phyloP scores from a whole-genome alignment of 2,113 vertebrate genomes.

The Crotalus horridus region DNA sequence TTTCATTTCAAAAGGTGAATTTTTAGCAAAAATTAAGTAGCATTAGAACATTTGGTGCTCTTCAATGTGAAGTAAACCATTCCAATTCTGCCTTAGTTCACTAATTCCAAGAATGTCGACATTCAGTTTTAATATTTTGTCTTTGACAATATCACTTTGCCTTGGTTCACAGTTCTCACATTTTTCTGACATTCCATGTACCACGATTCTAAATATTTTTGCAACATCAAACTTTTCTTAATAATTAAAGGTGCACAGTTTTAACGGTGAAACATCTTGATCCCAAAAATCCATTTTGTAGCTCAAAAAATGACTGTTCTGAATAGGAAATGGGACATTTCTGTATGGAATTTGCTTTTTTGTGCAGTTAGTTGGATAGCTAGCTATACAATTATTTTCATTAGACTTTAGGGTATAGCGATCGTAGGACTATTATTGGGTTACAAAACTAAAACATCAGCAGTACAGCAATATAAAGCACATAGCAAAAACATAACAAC shows the following conservation, averaged over 20 bases:
- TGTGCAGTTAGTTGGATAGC: not conserved
- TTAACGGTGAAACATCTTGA: not conserved
- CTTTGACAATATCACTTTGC: not conserved
- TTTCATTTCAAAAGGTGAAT: not conserved
- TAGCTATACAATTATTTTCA: not conserved
- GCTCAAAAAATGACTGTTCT: not conserved
- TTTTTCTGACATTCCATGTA: not conserved
- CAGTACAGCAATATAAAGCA: not conserved
- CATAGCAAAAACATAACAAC: not conserved
- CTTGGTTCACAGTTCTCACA: not conserved
- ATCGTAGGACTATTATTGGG: not conserved
- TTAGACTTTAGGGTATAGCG: not conserved
- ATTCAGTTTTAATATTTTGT: not conserved
- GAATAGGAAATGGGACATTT: not conserved
- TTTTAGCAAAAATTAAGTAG: not conserved
- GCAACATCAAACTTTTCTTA: not conserved
- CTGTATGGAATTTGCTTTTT: not conserved
- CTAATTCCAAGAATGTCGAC: not conserved
- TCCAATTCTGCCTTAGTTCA: not conserved
- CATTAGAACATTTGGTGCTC: not conserved
- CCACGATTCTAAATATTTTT: not conserved
- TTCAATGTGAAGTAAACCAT: not conserved
- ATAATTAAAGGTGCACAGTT: not conserved
- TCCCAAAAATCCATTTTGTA: not conserved
- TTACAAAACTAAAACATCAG: not conserved